These are phyloP conservation scores for Pelodytes ibericus DNA, from an alignment of 2,797 vertebrate genomes.

Conservation along the genomic window DNA sequence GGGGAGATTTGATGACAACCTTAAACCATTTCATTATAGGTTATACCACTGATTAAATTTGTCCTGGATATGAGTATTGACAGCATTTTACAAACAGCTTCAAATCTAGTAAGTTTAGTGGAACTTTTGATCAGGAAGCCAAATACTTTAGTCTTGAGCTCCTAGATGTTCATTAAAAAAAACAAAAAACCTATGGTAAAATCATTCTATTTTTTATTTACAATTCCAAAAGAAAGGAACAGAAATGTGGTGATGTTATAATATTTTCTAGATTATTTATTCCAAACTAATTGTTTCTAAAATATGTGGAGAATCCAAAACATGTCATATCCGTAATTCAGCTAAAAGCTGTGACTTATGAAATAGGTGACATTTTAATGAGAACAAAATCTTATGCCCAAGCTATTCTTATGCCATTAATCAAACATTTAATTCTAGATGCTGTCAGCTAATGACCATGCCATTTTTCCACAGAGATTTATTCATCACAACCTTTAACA, in stretches of 20 bases:
- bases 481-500: not conserved
- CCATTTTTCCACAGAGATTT: conserved; percentile 5
- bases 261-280: not conserved
- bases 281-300: not conserved
- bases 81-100: too few relatives aligned
- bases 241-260: not conserved
- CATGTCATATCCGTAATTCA: not conserved
- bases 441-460: not conserved
- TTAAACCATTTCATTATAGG: too few relatives aligned
- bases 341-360: not conserved
- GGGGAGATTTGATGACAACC: too few relatives aligned
- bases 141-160: too few relatives aligned
- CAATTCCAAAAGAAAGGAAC: too few relatives aligned
- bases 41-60: too few relatives aligned
- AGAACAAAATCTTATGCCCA: not conserved
- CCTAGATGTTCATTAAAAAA: too few relatives aligned
- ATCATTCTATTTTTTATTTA: too few relatives aligned
- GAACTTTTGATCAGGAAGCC: too few relatives aligned
- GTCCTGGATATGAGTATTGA: too few relatives aligned
- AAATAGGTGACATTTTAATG: not conserved
- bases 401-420: conserved; percentile 2
- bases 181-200: too few relatives aligned
- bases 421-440: conserved; percentile 6
- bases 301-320: not conserved
- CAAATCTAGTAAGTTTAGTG: too few relatives aligned